Conservation (phyloP, 2,797 vertebrate species). For the Malacoctenus gilli region DNA sequence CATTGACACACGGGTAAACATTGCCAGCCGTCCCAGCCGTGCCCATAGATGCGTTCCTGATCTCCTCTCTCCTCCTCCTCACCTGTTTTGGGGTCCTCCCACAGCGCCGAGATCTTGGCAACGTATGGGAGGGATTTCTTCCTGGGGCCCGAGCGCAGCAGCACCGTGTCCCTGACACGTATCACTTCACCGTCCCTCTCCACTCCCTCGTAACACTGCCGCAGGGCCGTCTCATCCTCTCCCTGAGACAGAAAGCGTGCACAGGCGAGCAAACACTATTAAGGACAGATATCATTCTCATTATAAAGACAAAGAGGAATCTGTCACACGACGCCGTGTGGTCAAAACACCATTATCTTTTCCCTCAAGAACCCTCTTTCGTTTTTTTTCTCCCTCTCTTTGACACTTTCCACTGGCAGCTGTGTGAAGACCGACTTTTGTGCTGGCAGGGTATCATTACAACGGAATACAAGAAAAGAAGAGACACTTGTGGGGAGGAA, state of each 20-base stretch:
- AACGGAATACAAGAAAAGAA: conserved; percentile 2
- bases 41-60: conserved; percentile 13
- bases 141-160: conserved; percentile 93
- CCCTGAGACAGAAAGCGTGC: conserved; percentile 79
- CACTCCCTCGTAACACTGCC: conserved; percentile 96
- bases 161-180: conserved; percentile 92
- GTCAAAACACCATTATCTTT: conserved; percentile 57
- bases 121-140: conserved; percentile 98
- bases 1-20: conserved; percentile 36
- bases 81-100: conserved; percentile 98
- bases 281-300: conserved; percentile 61
- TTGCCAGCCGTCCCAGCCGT: conserved; percentile 1
- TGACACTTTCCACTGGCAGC: conserved; percentile 10
- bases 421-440: neutral
- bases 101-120: conserved; percentile 97
- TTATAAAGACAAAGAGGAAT: conserved; percentile 52
- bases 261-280: conserved; percentile 7
- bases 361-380: conserved; percentile 11
- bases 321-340: conserved; percentile 39
- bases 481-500: neutral
- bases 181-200: conserved; percentile 95
- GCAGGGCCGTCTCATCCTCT: conserved; percentile 90
- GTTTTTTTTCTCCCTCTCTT: neutral
- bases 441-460: conserved; percentile 16
- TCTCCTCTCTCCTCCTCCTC: conserved; percentile 17